Base-by-base conservation (phyloP, 2,888 invertebrate species). In the Alentia gelatinosa region DNA sequence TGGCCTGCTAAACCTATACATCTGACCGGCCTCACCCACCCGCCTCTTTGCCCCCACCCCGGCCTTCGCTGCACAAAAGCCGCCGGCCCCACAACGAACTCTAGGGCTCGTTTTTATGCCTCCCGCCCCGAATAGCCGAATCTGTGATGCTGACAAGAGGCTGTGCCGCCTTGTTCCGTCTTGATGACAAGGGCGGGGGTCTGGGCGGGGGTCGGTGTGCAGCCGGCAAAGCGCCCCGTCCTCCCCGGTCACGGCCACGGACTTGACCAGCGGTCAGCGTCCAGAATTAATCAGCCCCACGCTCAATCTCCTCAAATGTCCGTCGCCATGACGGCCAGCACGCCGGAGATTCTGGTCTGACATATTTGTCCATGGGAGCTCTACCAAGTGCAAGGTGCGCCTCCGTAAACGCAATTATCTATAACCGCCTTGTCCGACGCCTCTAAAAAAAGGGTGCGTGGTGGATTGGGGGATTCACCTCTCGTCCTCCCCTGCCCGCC, bases 241-340 rank as follows among this genome's bases (percentile, higher is more conserved):
- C n/a, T n/a, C n/a, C n/a, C n/a, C n/a, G n/a, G n/a, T n/a, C n/a
- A n/a, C n/a, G n/a, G n/a, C n/a, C n/a, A n/a, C n/a, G n/a, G n/a
- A 26, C 19, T 56, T n/a, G n/a, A n/a, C 23, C 56, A 56, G 56
- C 56, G 3, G 5, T n/a, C 74, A 33, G 4, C 15, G 74, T 12
- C 74, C 63, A n/a, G 30, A 19, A 74, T 74, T 74, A 74, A 74
- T 74, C 74, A 74, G 74, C 19, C 74, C 3, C 30, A 12, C n/a
- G 19, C 39, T 79, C 79, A 33, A 79, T 79, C 79, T 79, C 79
- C 35, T n/a, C n/a, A 74, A 79, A 79, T 39, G 39, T 37, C 39
- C 37, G 79, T 79, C 26, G 12, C 79, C 79, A 79, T 35, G 79
- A 39, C 0, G 37, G 39, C 79, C 79, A 39, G 9, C 33, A 12